Evolutionary conservation across 2,113 vertebrate genomes (phyloP).

Genomic region (Castor canadensis): DNA sequence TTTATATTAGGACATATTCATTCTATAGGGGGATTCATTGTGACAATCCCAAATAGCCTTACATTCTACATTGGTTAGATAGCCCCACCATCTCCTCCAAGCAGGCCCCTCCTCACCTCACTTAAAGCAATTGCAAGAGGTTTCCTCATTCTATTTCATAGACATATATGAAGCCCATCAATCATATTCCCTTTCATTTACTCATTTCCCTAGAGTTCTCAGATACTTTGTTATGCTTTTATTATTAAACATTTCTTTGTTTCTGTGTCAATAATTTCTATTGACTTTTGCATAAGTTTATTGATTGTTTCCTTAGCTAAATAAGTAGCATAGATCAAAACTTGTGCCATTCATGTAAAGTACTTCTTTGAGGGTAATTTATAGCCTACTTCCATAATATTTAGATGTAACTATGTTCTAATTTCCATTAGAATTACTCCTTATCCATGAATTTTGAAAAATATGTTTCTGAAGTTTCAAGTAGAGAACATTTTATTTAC

Average conservation of each 20-base stretch:
- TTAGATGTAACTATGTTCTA: neutral
- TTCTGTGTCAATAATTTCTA: neutral
- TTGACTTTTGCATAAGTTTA: neutral
- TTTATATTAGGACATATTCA: too few relatives aligned
- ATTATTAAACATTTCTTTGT: neutral
- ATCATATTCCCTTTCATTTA: too few relatives aligned
- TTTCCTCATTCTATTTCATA: too few relatives aligned
- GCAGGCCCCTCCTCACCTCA: too few relatives aligned
- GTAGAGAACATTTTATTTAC: neutral
- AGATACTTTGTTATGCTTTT: neutral
- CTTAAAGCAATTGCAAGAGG: too few relatives aligned
- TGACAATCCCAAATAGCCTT: too few relatives aligned
- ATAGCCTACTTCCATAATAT: neutral
- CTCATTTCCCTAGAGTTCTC: neutral
- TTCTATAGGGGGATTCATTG: too few relatives aligned
- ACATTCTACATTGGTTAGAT: too few relatives aligned
- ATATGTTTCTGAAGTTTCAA: neutral
- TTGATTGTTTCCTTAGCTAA: neutral
- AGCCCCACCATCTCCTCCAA: too few relatives aligned
- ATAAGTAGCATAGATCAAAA: neutral
- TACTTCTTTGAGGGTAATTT: neutral
- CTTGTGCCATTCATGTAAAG: neutral
- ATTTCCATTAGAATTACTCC: neutral
- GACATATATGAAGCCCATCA: too few relatives aligned
- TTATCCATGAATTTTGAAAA: neutral